These are phyloP conservation scores for Hippocampus comes DNA, from an alignment of 2,113 vertebrate species.

Conservation along the genomic window DNA sequence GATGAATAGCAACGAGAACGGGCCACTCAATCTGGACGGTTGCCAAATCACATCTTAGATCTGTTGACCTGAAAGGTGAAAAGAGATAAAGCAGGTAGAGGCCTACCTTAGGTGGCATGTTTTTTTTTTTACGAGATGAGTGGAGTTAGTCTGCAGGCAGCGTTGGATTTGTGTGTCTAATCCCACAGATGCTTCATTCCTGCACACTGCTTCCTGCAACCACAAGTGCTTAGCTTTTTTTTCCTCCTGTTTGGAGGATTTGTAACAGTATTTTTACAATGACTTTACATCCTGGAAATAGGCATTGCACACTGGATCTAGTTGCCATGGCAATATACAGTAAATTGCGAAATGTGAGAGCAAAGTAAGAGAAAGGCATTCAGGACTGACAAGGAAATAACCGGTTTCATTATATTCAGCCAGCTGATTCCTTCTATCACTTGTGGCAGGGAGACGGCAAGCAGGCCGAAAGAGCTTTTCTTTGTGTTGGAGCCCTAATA, in stretches of 20 bases:
- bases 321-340: conserved; percentile 70
- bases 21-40: conserved; percentile 50
- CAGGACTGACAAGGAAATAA: conserved; percentile 67
- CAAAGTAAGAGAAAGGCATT: conserved; percentile 39
- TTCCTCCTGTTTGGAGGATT: conserved; percentile 66
- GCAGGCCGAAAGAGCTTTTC: conserved; percentile 39
- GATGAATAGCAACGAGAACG: conserved; percentile 57
- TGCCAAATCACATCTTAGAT: conserved; percentile 58
- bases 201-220: conserved; percentile 48
- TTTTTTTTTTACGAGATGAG: conserved; percentile 8
- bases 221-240: conserved; percentile 42
- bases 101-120: conserved; percentile 33
- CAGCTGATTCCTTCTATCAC: conserved; percentile 60
- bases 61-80: conserved; percentile 43
- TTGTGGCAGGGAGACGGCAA: conserved; percentile 40
- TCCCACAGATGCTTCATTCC: conserved; percentile 54
- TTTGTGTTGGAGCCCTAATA: conserved; percentile 58
- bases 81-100: conserved; percentile 38
- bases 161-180: conserved; percentile 42
- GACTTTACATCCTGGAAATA: conserved; percentile 57
- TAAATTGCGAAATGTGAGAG: conserved; percentile 31
- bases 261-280: conserved; percentile 64
- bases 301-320: conserved; percentile 54
- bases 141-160: not conserved
- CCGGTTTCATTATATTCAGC: conserved; percentile 67